A percentile compares a stretch with the other conserved stretches of the same genome.
These are phyloP conservation scores for Hyppa rectilinea DNA, from an alignment of 2,888 invertebrate genomes.

Conservation along the genomic window DNA sequence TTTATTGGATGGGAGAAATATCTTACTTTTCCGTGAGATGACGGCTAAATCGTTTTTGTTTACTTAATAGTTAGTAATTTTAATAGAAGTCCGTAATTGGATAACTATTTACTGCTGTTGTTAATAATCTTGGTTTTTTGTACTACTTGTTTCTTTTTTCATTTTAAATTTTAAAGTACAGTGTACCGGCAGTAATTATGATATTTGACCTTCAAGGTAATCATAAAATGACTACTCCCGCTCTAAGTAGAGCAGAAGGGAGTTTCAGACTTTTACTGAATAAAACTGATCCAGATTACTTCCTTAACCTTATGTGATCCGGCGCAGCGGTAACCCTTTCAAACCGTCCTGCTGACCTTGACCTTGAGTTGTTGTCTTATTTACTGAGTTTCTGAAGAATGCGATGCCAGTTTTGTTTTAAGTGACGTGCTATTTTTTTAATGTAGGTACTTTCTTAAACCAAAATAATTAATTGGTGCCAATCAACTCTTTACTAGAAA, in stretches of 20 bases:
- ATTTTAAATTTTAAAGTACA: background rate
- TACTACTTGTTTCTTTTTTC: too few species aligned
- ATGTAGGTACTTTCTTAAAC: too few species aligned
- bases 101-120: background rate
- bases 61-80: too few species aligned
- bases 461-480: background rate
- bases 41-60: background rate
- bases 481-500: background rate
- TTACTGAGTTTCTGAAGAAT: background rate
- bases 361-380: background rate
- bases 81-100: background rate
- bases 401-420: too few species aligned
- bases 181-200: fast-evolving
- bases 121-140: background rate
- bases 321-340: too few species aligned
- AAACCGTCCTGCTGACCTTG: background rate
- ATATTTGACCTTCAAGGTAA: too few species aligned
- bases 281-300: too few species aligned
- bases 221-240: too few species aligned
- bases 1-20: slow-evolving; percentile 19
- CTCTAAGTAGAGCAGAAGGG: too few species aligned
- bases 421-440: too few species aligned
- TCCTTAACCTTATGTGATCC: too few species aligned
- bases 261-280: too few species aligned
- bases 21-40: background rate